Base-by-base conservation (phyloP, 2,888 invertebrate genomes). In the Drosophila ustulata region DNA sequence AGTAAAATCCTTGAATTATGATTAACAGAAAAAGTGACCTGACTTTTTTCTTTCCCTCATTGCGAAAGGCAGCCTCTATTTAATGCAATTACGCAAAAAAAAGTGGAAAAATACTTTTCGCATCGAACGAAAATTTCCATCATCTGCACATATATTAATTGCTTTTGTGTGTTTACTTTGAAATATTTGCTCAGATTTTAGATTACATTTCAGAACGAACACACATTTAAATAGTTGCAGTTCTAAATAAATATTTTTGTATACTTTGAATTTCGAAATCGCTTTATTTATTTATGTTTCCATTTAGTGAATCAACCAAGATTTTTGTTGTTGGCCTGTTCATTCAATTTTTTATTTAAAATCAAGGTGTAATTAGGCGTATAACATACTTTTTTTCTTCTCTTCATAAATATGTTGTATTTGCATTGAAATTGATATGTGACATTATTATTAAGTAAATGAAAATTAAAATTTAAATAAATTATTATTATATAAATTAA, bases 1-100 rank as follows among this genome's bases (percentile, higher is more conserved):
- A 67, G 47, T 57, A 25, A 68, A 75, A 50, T 73, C 63, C 64
- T 64, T 68, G 52, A 61, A 59, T 69, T 46, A 49, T 61, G 69
- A 75, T 74, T 56, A 49, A 52, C 58, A 34, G 18, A 18, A 66
- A 30, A 58, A 3, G 30, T 9, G 39, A 56, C 26, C 47, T 43
- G 39, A 66, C 13, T 45, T 63, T 52, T 18, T 18, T 18, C 18
- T 18, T 18, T 18, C 18, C 18, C 1, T 50, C 3, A 37, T 23
- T 5, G n/a, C n/a, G 37, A 34, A 6, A 39, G 39, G 1, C 11
- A 34, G 11, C 34, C 34, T 34, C 34, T 3, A 34, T 34, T 11
- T 30, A 30, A 8, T 30, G 11, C 34, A 34, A n/a, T 37, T 37
- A 37, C 39, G 7, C 13, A 18, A 41, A 7, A 13, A 13, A 13